Evolutionary conservation across 2,797 vertebrate species (phyloP).

Genomic region (Enteromius paludinosus): DNA sequence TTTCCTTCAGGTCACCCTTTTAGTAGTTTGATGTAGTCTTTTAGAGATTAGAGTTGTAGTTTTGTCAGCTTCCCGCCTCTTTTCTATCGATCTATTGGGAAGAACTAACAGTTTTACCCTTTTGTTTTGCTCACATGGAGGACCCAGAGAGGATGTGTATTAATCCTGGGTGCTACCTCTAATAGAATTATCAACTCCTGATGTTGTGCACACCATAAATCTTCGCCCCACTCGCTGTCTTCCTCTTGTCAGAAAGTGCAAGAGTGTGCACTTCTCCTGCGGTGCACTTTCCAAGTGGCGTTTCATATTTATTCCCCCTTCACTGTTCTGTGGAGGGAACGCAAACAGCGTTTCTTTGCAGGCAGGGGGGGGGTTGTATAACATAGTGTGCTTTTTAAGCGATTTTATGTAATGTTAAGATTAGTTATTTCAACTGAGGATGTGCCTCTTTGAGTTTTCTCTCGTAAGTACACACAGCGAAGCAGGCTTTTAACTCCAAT

Average conservation of each 20-base stretch:
- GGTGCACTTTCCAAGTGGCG: conserved; percentile 25
- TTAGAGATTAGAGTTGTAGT: conserved; percentile 40
- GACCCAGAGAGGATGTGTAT: conserved; percentile 39
- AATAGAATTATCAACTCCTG: conserved; percentile 55
- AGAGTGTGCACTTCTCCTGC: conserved; percentile 40
- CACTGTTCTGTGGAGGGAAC: background rate
- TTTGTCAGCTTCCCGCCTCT: conserved; percentile 38
- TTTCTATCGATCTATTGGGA: conserved; percentile 35
- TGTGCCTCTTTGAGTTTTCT: background rate
- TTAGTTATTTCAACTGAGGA: background rate
- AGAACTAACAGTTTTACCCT: conserved; percentile 38
- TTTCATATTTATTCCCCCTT: conserved; percentile 44
- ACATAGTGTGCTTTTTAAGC: background rate
- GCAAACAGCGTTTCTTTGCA: background rate
- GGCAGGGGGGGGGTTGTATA: background rate
- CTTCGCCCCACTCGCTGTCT: conserved; percentile 31
- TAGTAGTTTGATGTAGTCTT: conserved; percentile 31
- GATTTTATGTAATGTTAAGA: background rate
- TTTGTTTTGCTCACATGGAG: conserved; percentile 16
- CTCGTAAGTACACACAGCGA: background rate
- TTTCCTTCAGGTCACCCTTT: background rate
- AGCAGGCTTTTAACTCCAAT: background rate
- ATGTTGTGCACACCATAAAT: conserved; percentile 46
- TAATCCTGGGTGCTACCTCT: conserved; percentile 53
- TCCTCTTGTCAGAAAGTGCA: conserved; percentile 50